These are phyloP conservation scores for Malurus melanocephalus DNA, from an alignment of 2,113 vertebrate genomes.

Conservation along the genomic window DNA sequence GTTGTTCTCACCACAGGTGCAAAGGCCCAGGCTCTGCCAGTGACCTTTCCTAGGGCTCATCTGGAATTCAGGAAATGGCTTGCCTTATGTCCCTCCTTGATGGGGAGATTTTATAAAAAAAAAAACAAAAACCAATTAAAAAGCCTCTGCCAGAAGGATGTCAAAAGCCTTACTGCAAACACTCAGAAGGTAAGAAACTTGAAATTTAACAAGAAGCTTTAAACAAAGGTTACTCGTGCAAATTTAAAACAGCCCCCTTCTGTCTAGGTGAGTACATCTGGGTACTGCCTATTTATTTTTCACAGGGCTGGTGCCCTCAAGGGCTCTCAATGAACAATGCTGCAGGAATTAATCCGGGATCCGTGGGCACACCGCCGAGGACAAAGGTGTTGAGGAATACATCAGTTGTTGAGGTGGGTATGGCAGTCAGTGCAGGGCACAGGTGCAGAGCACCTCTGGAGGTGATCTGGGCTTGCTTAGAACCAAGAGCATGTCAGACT, in stretches of 20 bases:
- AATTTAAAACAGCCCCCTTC: neutral
- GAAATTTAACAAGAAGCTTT: neutral
- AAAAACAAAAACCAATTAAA: neutral
- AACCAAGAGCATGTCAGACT: neutral
- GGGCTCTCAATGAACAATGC: neutral
- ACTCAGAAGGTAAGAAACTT: neutral
- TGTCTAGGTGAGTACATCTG: neutral
- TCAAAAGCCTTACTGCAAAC: neutral
- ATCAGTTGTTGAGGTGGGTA: neutral
- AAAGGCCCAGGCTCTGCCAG: neutral
- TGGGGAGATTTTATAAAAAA: neutral
- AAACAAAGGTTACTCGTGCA: neutral
- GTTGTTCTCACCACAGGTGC: neutral
- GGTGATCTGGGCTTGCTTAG: neutral
- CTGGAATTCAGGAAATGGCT: neutral
- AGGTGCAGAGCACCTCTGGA: neutral
- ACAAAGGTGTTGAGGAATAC: neutral
- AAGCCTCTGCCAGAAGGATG: neutral
- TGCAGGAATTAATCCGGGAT: neutral
- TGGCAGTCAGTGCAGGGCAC: neutral
- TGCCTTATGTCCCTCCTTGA: neutral
- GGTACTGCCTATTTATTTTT: slow-evolving; percentile 17
- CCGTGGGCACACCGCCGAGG: neutral
- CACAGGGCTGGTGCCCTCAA: neutral
- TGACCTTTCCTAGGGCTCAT: neutral